Evolutionary conservation across 1,140 invertebrate genomes (phyloP), one percentile per base, ranked within the genome.

Genomic region (Ladona fulva): DNA sequence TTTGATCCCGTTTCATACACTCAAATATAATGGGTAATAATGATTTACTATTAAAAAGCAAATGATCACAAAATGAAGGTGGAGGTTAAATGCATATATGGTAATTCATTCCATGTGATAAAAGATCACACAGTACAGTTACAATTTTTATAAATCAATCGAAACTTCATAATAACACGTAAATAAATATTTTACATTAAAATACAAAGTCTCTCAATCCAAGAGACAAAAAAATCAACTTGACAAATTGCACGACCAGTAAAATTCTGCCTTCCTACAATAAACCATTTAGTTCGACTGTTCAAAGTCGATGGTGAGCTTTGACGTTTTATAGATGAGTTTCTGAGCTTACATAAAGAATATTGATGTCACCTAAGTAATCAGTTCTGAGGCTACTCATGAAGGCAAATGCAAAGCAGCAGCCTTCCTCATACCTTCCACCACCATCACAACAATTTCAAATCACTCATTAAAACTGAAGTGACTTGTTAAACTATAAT

Each of bases 141-240:
- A 66, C 14, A 66, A 19, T 66, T 66, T 66, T 19, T 22, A 66
- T 19, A 19, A 66, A 66, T 19, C n/a, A 22, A 19, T 22, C n/a
- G 14, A 66, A 66, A 66, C 12, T 66, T 66, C 52, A 66, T 66
- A 19, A 19, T 66, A 66, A 66, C 52, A 22, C n/a, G 52, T 37
- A 66, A 66, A 66, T 66, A 66, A 66, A 66, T 66, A 66, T 66
- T 66, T 66, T 66, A 66, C 52, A 66, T 66, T 66, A 66, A 66
- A 66, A 66, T 66, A 66, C n/a, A 66, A 6, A 66, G 12, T 66
- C 3, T 66, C n/a, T 66, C 52, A 6, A 1, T 22, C 5, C 14
- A 3, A 66, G 12, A 66, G 52, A 66, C 5, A 66, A 3, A 12
- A 66, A 66, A 66, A 66, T 37, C 52, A 66, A 66, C 52, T 19